These are phyloP conservation scores for Gastrophryne carolinensis DNA, from an alignment of 2,797 vertebrate genomes.

Conservation along the genomic window DNA sequence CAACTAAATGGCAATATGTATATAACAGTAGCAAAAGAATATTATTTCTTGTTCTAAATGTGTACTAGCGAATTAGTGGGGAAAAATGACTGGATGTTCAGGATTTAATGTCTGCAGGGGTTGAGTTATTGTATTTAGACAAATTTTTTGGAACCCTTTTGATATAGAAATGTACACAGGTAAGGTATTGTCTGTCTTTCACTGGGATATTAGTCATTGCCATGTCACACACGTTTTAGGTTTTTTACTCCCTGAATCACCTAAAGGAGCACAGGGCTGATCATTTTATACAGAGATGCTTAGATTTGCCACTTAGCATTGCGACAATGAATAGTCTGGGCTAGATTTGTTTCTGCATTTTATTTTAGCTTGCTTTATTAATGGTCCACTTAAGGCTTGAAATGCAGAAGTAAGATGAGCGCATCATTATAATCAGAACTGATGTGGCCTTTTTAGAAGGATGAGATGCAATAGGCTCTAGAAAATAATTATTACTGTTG, in stretches of 20 bases:
- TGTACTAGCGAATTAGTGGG: too few relatives aligned
- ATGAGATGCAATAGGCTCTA: background rate
- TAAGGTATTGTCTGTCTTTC: too few relatives aligned
- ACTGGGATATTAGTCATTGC: too few relatives aligned
- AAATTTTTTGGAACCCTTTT: too few relatives aligned
- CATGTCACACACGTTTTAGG: too few relatives aligned
- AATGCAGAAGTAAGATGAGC: background rate
- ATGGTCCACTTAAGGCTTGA: background rate
- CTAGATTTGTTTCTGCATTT: background rate
- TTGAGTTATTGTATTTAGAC: too few relatives aligned
- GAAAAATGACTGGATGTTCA: too few relatives aligned
- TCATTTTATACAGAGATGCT: conserved; percentile 11
- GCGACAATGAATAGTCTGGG: conserved; percentile 23
- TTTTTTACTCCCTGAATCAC: conserved; percentile 14
- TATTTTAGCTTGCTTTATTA: conserved; percentile 30
- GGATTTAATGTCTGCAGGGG: too few relatives aligned
- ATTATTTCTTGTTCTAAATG: too few relatives aligned
- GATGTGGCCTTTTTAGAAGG: background rate
- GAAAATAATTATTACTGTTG: background rate
- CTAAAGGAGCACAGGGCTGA: background rate
- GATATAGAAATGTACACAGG: too few relatives aligned
- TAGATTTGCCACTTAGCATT: conserved; percentile 26
- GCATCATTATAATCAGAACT: conserved; percentile 10
- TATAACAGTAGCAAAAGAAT: too few relatives aligned
- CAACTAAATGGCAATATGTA: too few relatives aligned